Percentiles rank a stretch among this genome's conserved stretches.
Conservation (phyloP, 2,113 vertebrate genomes). For the Phalacrocorax pelagicus region DNA sequence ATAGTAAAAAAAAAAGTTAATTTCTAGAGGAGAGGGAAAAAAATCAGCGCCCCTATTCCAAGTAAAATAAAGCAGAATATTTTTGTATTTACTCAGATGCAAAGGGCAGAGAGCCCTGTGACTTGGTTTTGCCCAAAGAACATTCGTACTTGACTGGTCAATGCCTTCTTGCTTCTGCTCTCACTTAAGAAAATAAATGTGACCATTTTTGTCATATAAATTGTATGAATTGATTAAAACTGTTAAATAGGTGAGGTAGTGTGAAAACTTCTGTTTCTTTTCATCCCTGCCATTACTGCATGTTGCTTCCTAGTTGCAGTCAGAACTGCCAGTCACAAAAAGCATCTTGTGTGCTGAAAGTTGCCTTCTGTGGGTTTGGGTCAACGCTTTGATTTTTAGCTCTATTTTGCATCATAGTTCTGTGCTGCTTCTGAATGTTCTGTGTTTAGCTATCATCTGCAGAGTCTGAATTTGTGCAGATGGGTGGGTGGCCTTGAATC, state of each 20-base stretch:
- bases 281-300: neutral
- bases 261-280: neutral
- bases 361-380: neutral
- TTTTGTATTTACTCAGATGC: neutral
- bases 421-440: neutral
- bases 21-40: neutral
- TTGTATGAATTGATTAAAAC: neutral
- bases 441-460: neutral
- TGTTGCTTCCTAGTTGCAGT: neutral
- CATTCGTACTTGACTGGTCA: neutral
- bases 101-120: neutral
- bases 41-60: neutral
- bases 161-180: neutral
- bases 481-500: neutral
- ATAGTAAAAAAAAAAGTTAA: neutral
- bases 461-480: neutral
- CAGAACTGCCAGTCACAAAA: neutral
- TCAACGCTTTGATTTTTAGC: neutral
- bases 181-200: neutral
- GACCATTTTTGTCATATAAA: neutral
- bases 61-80: neutral
- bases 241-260: neutral
- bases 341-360: neutral
- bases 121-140: neutral
- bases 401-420: neutral